Percentiles rank a stretch among this genome's conserved stretches.
phyloP scores from a whole-genome alignment of 2,113 vertebrate genomes.

The Anarrhichthys ocellatus region DNA sequence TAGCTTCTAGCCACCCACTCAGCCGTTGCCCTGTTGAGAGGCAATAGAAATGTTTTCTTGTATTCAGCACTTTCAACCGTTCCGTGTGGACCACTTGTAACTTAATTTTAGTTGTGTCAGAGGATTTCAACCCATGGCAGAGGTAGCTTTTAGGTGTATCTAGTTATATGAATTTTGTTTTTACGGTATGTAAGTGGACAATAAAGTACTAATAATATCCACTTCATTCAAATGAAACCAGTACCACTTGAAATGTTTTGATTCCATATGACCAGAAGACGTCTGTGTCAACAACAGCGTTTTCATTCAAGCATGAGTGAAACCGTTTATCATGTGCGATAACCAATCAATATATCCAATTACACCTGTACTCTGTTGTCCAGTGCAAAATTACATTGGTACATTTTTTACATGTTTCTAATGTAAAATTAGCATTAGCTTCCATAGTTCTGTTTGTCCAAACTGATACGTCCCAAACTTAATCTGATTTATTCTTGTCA shows the following conservation, averaged over 20 bases:
- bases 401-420: background rate
- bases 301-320: background rate
- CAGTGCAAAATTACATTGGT: background rate
- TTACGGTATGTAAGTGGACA: too few species aligned
- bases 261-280: background rate
- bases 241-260: background rate
- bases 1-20: too few species aligned
- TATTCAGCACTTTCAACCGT: too few species aligned
- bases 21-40: too few species aligned
- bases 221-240: background rate
- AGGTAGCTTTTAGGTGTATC: too few species aligned
- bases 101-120: too few species aligned
- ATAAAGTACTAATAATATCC: background rate
- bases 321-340: background rate
- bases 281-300: background rate
- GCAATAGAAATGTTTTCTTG: too few species aligned
- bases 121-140: too few species aligned
- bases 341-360: too few species aligned
- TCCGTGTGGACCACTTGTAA: too few species aligned
- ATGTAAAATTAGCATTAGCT: too few species aligned
- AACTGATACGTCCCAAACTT: background rate
- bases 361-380: background rate
- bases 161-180: too few species aligned
- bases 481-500: background rate
- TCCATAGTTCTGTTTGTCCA: background rate